These are phyloP conservation scores for Apteryx owenii DNA, from an alignment of 2,113 vertebrate genomes.

Conservation along the genomic window DNA sequence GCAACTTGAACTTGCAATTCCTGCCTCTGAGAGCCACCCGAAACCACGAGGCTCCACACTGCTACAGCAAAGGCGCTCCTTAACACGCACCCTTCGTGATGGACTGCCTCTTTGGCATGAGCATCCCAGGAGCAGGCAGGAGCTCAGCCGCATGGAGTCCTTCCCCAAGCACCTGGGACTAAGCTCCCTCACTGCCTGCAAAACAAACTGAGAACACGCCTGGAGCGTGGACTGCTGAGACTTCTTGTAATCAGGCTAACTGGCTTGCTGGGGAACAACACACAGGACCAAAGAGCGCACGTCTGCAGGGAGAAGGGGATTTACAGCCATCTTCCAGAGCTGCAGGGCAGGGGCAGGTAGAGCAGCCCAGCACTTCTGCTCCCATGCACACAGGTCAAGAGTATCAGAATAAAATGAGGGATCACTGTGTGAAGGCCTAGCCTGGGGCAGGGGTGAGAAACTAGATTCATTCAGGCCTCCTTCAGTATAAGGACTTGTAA, in stretches of 20 bases:
- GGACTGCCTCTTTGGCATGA: background rate
- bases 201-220: background rate
- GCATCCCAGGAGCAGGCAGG: background rate
- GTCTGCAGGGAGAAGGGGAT: background rate
- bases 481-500: no score
- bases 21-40: background rate
- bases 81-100: background rate
- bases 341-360: background rate
- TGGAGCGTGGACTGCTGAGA: background rate
- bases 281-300: background rate
- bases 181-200: no score
- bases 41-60: background rate
- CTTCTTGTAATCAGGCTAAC: background rate
- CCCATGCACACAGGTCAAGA: background rate
- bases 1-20: background rate
- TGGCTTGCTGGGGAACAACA: background rate
- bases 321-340: background rate
- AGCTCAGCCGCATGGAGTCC: background rate
- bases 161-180: no score
- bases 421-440: background rate
- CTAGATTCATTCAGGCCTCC: background rate
- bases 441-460: background rate
- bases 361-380: background rate
- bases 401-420: background rate
- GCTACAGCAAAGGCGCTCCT: background rate